Percentiles rank a stretch among this genome's conserved stretches.
Conservation (phyloP, 2,888 invertebrate genomes). For the Crossocerus cetratus region DNA sequence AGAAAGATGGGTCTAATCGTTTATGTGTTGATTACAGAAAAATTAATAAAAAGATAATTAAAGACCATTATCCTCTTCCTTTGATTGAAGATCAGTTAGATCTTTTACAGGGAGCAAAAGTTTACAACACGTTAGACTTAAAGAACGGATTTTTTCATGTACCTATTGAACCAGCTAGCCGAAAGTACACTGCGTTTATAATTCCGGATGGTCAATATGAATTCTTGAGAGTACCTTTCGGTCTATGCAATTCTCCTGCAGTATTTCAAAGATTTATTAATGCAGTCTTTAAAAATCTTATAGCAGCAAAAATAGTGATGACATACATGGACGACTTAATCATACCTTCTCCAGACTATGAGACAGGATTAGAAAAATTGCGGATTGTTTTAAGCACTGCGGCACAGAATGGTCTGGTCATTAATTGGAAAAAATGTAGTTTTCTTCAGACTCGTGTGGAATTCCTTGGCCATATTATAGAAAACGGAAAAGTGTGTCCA, state of each 20-base stretch:
- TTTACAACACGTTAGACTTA: conserved; percentile 15
- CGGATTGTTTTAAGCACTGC: not conserved
- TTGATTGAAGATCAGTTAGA: conserved; percentile 31
- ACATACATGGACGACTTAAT: conserved; percentile 19
- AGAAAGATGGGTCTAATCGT: conserved; percentile 52
- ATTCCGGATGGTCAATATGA: conserved; percentile 57
- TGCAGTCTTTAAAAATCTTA: conserved; percentile 36
- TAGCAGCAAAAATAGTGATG: not conserved
- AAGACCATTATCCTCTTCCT: conserved; percentile 13
- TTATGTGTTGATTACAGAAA: conserved; percentile 71
- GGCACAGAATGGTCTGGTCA: not conserved
- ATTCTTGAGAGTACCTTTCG: conserved; percentile 58
- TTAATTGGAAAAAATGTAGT: conserved; percentile 18
- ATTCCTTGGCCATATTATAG: conserved; percentile 7
- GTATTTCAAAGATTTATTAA: conserved; percentile 48
- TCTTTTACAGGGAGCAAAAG: not conserved
- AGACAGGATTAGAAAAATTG: not conserved
- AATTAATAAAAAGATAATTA: conserved; percentile 16
- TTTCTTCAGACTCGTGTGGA: conserved; percentile 2
- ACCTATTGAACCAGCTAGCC: conserved; percentile 45
- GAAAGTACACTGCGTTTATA: conserved; percentile 61
- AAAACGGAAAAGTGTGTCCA: conserved; percentile 8
- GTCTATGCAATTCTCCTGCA: conserved; percentile 45
- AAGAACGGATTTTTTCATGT: conserved; percentile 65
- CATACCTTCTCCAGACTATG: not conserved